Percentiles rank a stretch among this genome's conserved stretches.
Evolutionary conservation across 2,797 vertebrate genomes (phyloP).

Genomic region (Pampus argenteus): DNA sequence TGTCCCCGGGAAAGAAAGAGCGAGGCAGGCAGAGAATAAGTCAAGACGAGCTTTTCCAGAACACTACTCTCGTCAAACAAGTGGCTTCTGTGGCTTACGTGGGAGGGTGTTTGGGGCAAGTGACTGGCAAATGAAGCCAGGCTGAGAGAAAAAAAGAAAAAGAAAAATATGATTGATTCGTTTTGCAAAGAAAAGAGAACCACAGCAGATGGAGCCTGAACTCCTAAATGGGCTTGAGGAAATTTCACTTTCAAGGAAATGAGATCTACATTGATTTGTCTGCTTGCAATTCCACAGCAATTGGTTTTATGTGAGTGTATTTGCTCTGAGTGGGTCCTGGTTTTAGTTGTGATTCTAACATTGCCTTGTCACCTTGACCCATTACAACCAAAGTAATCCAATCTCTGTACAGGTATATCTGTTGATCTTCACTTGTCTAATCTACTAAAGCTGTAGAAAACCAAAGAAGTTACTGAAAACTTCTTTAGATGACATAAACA

Average conservation of each 20-base stretch:
- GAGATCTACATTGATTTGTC: constrained; percentile 45
- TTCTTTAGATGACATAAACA: neutral
- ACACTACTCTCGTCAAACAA: constrained; percentile 32
- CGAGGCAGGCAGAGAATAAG: constrained; percentile 19
- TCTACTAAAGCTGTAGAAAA: constrained; percentile 39
- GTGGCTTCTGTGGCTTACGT: constrained; percentile 46
- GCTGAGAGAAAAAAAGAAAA: constrained; percentile 32
- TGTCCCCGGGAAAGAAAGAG: constrained; percentile 17
- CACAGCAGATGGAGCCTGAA: constrained; percentile 32
- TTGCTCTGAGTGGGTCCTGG: constrained; percentile 33
- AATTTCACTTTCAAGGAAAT: constrained; percentile 51
- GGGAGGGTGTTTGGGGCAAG: constrained; percentile 33
- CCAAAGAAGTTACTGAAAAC: constrained; percentile 50
- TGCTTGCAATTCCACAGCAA: constrained; percentile 26
- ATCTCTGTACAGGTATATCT: constrained; percentile 53
- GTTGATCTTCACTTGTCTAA: constrained; percentile 62
- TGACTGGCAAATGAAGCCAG: constrained; percentile 14
- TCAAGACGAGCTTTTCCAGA: constrained; percentile 38
- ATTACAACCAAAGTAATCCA: constrained; percentile 53
- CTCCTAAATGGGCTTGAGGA: constrained; percentile 35
- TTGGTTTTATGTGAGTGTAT: constrained; percentile 29
- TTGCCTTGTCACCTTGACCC: constrained; percentile 44
- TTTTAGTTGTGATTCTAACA: constrained; percentile 53
- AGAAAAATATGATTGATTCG: constrained; percentile 43
- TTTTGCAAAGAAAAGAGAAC: constrained; percentile 35